Conservation (phyloP, 64 coral and sea anemone genomes). For the Dendronephthya gigantea region DNA sequence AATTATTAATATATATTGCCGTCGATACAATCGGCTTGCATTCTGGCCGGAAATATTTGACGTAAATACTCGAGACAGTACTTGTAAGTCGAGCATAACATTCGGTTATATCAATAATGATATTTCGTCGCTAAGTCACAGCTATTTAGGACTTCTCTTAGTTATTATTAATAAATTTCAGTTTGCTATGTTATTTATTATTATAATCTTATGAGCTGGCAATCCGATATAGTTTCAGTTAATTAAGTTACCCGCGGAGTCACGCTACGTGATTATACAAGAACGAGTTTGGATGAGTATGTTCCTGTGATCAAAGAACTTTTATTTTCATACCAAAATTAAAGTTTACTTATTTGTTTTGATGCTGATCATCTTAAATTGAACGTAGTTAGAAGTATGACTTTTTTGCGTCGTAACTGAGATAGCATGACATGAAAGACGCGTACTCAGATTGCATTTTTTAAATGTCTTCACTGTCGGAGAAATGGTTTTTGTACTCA, state of each 20-base stretch:
- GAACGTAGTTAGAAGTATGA: background rate
- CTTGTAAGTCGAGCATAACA: background rate
- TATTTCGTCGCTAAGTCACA: background rate
- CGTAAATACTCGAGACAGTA: background rate
- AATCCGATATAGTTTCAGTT: background rate
- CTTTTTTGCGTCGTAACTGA: background rate
- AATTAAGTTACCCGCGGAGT: background rate
- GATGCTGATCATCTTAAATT: background rate
- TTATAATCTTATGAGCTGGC: background rate
- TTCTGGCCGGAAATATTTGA: background rate
- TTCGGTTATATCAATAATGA: background rate
- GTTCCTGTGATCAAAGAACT: background rate
- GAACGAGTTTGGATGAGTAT: background rate
- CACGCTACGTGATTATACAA: background rate
- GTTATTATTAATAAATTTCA: background rate
- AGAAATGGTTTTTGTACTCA: background rate
- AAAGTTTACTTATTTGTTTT: background rate
- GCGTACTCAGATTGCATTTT: background rate
- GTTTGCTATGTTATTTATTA: background rate
- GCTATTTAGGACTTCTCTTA: background rate
- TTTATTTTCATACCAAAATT: background rate
- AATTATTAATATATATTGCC: background rate
- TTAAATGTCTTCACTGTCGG: background rate
- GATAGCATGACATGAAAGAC: background rate
- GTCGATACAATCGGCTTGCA: background rate